Evolutionary conservation across 1,140 invertebrate species (phyloP).

Genomic region (Drosophila sucinea): DNA sequence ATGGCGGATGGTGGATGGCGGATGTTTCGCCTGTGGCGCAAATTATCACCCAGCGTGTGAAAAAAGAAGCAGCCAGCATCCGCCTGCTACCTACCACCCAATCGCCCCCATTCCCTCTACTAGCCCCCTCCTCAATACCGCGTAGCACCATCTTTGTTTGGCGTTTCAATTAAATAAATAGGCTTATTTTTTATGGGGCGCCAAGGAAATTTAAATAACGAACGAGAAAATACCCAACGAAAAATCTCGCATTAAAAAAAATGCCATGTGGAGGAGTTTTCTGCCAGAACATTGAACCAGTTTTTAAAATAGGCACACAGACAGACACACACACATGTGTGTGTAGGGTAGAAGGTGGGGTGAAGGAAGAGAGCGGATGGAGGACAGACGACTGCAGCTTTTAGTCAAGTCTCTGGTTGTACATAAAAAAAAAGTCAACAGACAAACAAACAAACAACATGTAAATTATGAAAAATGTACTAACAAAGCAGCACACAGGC

Average conservation of each 20-base stretch:
- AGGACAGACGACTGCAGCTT: conserved; percentile 52
- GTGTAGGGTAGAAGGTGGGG: background rate
- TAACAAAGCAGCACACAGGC: conserved; percentile 62
- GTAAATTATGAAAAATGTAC: conserved; percentile 81
- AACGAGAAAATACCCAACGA: conserved; percentile 33
- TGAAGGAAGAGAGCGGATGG: background rate
- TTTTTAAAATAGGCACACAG: conserved; percentile 48
- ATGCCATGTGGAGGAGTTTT: conserved; percentile 33
- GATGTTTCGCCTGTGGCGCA: conserved; percentile 42
- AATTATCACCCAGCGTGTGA: conserved; percentile 65
- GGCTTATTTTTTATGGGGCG: conserved; percentile 70
- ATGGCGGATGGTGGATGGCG: conserved; percentile 17
- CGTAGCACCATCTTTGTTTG: conserved; percentile 40
- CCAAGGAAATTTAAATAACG: conserved; percentile 72
- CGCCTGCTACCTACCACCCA: too few species aligned
- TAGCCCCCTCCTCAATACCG: background rate
- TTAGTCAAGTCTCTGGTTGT: conserved; percentile 75
- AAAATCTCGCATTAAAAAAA: conserved; percentile 48
- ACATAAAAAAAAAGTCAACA: conserved; percentile 79
- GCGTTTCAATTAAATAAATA: conserved; percentile 79
- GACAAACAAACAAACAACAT: conserved; percentile 74
- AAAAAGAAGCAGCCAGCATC: conserved; percentile 35
- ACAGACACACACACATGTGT: background rate
- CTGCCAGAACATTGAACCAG: conserved; percentile 62
- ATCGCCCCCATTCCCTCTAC: too few species aligned